Evolutionary conservation across 1,140 invertebrate species (phyloP), one percentile per base, ranked within the genome.

Genomic region (Patella vulgata): DNA sequence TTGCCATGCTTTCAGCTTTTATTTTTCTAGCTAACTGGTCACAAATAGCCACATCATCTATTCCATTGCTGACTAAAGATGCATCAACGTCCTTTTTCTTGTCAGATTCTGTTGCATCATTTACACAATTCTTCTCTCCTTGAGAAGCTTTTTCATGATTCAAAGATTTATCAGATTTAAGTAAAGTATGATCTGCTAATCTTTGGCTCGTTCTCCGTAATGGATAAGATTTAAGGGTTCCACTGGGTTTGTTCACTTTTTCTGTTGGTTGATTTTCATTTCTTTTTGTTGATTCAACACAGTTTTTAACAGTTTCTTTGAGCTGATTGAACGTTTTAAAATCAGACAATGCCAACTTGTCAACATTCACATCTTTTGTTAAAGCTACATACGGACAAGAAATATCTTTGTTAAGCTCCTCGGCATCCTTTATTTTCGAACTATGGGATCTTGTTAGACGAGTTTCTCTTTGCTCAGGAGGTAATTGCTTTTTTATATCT

Each of bases 1-100:
- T 76, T 21, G 76, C 81, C 42, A 78, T 57, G 54, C 78, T 80
- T 66, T 80, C 74, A 30, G 75, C 78, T 66, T 82, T 82, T 17
- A 82, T 81, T 55, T 78, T 78, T 60, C 71, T 60, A 0, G 73
- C 74, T 33, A 81, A 72, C 53, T 78, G 72, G 47, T 76, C 78
- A 56, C 73, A 68, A n/a, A 80, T 59, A 27, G 75, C 66, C 9
- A 74, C 42, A 28, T 68, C 46, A 39, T 27, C 31, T 33, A n/a
- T n/a, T n/a, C n/a, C n/a, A n/a, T n/a, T n/a, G n/a, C n/a, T n/a
- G 27, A 25, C 17, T 25, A 27, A 25, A 30, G 17, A 28, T 6
- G 4, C 17, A 14, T 28, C 31, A 30, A 28, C 21, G n/a, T 11
- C 1, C 2, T 39, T 46, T 19, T 39, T 17, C 17, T 55, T 27